Base-by-base conservation (phyloP, 1,140 invertebrate genomes). In the Mesaphorura yosii region DNA sequence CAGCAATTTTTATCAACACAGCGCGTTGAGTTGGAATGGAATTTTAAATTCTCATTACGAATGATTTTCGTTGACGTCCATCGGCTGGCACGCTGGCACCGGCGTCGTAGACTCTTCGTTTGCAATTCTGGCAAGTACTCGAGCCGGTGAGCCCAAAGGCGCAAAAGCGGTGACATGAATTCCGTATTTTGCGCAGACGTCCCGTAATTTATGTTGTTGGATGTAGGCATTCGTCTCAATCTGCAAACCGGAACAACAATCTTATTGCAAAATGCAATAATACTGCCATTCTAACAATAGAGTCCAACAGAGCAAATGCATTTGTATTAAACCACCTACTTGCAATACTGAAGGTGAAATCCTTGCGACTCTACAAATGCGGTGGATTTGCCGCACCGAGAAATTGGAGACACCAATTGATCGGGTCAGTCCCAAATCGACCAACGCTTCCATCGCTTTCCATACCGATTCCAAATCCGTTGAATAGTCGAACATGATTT, bases 401-500 rank as follows among this genome's bases (percentile, higher is more conserved):
- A 79, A 79, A 59, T 79, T 79, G 6, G 75, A 78, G 1, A 78
- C 29, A 20, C 78, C 77, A 51, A 79, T 77, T 25, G 40, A 25
- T 38, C 46, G 78, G 0, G 76, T 73, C 14, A 88, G 70, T 1
- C 86, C 87, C 48, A 79, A 70, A 22, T 77, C 71, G 2, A 82
- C 79, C 40, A 83, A 76, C 37, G 81, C 73, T 71, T 94, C 91
- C 78, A 95, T 77, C 27, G 77, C 88, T 69, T 78, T 80, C 89
- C 90, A 97, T 0, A 90, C 89, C 61, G 93, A 89, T 15, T 90
- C 60, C 64, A 84, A 93, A 68, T 94, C 88, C 1, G 78, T 75
- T 40, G 80, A 72, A 14, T 71, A 46, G 19, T 54, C 19, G 37
- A 53, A 29, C 15, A 50, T 50, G n/a, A 57, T 25, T 12, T 19